These are phyloP conservation scores for Amphipyra berbera DNA, from an alignment of 2,888 invertebrate genomes.

Conservation along the genomic window DNA sequence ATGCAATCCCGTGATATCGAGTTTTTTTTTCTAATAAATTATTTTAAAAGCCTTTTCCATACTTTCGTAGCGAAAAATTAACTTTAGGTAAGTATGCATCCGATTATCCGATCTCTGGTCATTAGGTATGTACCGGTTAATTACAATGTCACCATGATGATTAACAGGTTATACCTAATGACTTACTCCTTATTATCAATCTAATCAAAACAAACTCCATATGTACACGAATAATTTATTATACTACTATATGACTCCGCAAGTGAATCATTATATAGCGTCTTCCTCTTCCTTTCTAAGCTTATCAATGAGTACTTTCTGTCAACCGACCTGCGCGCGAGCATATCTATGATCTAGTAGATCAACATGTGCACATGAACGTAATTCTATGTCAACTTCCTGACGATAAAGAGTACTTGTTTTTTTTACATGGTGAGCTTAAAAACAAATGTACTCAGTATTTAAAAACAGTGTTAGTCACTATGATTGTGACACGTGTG, in stretches of 20 bases:
- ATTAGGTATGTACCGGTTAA: no score
- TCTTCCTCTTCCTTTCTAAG: constrained; percentile 49
- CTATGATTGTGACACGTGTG: constrained; percentile 28
- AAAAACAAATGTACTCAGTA: constrained; percentile 13
- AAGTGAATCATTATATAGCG: constrained; percentile 59
- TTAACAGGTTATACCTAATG: constrained; percentile 32
- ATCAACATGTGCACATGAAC: constrained; percentile 57
- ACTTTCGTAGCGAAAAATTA: no score
- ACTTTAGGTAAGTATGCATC: no score
- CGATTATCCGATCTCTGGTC: no score
- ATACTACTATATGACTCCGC: constrained; percentile 16
- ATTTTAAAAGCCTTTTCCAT: no score
- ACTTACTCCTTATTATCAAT: not conserved
- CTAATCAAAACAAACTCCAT: constrained; percentile 15
- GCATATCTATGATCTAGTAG: constrained; percentile 53
- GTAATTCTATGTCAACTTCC: constrained; percentile 49
- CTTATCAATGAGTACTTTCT: constrained; percentile 56
- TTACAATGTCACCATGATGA: constrained; percentile 20
- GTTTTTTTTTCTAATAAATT: no score
- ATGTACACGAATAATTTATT: not conserved
- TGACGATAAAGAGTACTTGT: constrained; percentile 37
- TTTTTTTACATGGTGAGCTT: constrained; percentile 20
- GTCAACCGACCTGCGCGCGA: constrained; percentile 43
- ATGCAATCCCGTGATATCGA: no score
- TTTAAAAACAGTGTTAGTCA: constrained; percentile 34